phyloP scores from a whole-genome alignment of 2,113 vertebrate genomes.

The Caloenas nicobarica region DNA sequence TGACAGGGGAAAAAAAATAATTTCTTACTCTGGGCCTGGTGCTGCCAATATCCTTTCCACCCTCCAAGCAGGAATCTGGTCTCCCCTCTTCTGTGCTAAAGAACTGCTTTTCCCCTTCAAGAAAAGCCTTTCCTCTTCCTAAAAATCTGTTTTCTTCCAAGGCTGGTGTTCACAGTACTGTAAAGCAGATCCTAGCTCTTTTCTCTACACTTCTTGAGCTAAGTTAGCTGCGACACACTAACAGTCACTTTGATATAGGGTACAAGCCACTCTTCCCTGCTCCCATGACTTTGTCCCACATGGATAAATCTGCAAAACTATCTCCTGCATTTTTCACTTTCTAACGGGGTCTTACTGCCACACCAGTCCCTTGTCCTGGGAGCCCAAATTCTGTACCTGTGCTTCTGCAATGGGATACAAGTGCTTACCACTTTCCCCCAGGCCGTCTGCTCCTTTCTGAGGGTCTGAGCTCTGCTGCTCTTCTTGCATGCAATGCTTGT shows the following conservation, averaged over 20 bases:
- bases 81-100: background rate
- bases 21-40: background rate
- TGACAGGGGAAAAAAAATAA: background rate
- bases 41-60: background rate
- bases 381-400: background rate
- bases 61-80: background rate
- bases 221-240: background rate
- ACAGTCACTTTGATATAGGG: background rate
- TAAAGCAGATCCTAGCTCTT: background rate
- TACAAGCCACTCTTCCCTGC: background rate
- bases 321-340: background rate
- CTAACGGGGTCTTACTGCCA: background rate
- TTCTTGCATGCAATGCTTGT: accelerated
- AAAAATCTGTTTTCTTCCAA: background rate
- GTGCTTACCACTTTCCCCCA: background rate
- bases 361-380: background rate
- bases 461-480: background rate
- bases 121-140: background rate
- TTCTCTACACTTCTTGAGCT: background rate
- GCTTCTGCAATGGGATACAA: background rate
- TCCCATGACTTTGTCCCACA: background rate
- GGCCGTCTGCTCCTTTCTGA: background rate
- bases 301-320: background rate
- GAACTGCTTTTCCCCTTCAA: background rate
- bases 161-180: background rate